Evolutionary conservation across 2,888 invertebrate genomes (phyloP).

Genomic region (Platycnemis pennipes): DNA sequence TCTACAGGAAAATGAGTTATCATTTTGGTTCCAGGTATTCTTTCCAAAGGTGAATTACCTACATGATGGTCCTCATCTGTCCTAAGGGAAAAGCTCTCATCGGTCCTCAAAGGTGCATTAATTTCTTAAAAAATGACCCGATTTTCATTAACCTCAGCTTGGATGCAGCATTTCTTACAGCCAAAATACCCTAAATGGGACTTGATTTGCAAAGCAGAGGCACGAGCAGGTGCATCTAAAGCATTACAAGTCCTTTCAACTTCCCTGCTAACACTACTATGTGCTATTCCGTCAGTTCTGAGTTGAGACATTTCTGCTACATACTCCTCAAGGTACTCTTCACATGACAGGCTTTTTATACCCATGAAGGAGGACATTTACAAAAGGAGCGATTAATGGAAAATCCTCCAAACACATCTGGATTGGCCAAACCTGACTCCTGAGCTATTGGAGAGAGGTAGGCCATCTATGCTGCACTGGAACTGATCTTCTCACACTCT

Average conservation of each 20-base stretch:
- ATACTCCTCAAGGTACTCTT: slow-evolving; percentile 68
- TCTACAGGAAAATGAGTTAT: slow-evolving; percentile 74
- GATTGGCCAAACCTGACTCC: too few species aligned
- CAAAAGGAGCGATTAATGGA: not conserved
- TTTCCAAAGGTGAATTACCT: slow-evolving; percentile 71
- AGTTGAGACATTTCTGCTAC: slow-evolving; percentile 69
- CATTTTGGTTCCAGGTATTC: slow-evolving; percentile 70
- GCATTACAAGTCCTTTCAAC: slow-evolving; percentile 71
- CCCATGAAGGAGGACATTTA: slow-evolving; percentile 70
- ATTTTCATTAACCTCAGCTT: slow-evolving; percentile 72
- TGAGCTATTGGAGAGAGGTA: too few species aligned
- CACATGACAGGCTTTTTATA: too few species aligned
- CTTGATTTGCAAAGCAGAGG: too few species aligned
- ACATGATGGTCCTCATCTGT: slow-evolving; percentile 73
- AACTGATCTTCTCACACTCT: too few species aligned
- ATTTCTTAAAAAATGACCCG: slow-evolving; percentile 72
- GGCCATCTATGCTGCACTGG: too few species aligned
- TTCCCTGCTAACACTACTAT: slow-evolving; percentile 56
- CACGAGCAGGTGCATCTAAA: slow-evolving; percentile 74
- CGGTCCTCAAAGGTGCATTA: slow-evolving; percentile 72
- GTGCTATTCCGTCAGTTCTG: slow-evolving; percentile 68
- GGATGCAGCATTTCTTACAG: slow-evolving; percentile 73
- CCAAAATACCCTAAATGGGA: slow-evolving; percentile 73
- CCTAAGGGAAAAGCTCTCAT: slow-evolving; percentile 72
- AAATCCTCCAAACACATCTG: too few species aligned